Base-by-base conservation (phyloP, 2,888 invertebrate genomes). In the Cerastis leucographa region DNA sequence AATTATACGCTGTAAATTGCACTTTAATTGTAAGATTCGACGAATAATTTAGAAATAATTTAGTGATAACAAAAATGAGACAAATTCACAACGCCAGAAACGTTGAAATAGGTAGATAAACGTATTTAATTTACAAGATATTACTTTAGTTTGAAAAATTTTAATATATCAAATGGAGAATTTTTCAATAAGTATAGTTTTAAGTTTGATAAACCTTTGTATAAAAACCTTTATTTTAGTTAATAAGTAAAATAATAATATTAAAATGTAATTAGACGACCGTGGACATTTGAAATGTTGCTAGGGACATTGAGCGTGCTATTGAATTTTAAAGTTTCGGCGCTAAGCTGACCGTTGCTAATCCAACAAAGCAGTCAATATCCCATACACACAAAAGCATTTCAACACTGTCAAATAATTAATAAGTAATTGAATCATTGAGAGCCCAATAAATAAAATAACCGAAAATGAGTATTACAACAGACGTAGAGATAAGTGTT, bases 1-100 rank as follows among this genome's bases (percentile, higher is more conserved):
- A 84, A 81, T 76, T 67, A 76, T 80, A 82, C 40, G 89, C 88
- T 90, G 89, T 90, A 89, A 83, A 90, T 89, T 90, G 90, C 90
- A 90, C 89, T 75, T 62, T 85, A 88, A 68, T 42, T 80, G 0
- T 88, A 87, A 87, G 80, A 59, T 59, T 71, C 56, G 25, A 74
- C 72, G 62, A 75, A 85, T 83, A 67, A 64, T 70, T 75, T 71
- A 83, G 40, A n/a, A 61, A 49, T 74, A 62, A 12, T 25, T 80
- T 66, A 69, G 11, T 44, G n/a, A 29, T 78, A 54, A 54, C 35
- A 72, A 76, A 71, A 51, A 66, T 66, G 44, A 66, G 76, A 80
- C 73, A 79, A 84, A 84, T 71, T 70, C 12, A 69, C 46, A 71
- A 68, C 74, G 72, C 25, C 42, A 68, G 61, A 75, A 81, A 67